Conservation (phyloP, 2,113 vertebrate species). For the Aix galericulata region DNA sequence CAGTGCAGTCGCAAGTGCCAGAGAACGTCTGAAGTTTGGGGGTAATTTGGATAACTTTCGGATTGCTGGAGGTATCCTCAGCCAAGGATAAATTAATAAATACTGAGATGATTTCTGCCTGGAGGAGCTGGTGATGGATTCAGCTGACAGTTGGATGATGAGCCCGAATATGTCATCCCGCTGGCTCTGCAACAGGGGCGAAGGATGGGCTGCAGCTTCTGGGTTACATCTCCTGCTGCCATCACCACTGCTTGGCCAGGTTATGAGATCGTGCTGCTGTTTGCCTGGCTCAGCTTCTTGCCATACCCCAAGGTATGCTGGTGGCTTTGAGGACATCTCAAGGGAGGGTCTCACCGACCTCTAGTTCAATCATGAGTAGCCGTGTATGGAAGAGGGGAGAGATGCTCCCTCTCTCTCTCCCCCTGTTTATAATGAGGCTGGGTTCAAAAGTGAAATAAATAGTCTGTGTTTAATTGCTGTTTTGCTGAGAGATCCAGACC, state of each 20-base stretch:
- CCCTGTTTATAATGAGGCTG: neutral
- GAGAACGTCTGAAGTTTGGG: neutral
- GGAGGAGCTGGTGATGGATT: neutral
- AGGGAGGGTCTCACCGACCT: neutral
- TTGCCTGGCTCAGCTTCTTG: neutral
- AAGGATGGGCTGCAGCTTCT: neutral
- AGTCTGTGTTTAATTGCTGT: neutral
- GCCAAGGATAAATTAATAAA: neutral
- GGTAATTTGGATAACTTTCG: neutral
- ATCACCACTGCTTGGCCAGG: neutral
- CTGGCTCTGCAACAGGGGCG: neutral
- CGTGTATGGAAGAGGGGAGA: neutral
- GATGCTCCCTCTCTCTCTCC: neutral
- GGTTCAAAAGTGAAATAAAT: neutral
- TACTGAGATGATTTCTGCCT: neutral
- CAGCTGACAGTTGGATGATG: neutral
- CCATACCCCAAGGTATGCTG: neutral
- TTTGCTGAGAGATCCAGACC: neutral
- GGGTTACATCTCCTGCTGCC: neutral
- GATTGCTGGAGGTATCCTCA: neutral
- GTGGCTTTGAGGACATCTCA: neutral
- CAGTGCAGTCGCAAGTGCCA: neutral
- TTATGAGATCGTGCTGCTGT: neutral
- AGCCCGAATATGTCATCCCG: neutral
- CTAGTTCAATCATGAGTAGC: neutral